phyloP scores from a whole-genome alignment of 2,888 invertebrate genomes.

The Drosophila mayaguana region DNA sequence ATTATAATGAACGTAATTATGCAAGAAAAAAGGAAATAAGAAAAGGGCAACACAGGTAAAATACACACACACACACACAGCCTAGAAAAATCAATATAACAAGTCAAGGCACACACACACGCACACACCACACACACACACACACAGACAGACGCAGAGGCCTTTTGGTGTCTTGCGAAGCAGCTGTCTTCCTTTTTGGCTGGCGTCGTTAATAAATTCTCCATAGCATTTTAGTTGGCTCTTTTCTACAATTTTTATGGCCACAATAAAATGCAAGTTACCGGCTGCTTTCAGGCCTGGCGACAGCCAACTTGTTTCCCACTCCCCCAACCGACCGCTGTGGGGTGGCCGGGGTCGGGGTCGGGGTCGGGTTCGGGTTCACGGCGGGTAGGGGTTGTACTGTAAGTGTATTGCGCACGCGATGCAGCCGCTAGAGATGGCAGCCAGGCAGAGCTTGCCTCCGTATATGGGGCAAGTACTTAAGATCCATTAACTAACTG shows the following conservation, averaged over 20 bases:
- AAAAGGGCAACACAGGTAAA: slow-evolving; percentile 32
- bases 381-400: not conserved
- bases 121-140: slow-evolving; percentile 13
- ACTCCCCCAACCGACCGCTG: not conserved
- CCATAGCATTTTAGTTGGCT: slow-evolving; percentile 61
- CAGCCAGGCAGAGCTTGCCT: slow-evolving; percentile 6
- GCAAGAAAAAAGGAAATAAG: slow-evolving; percentile 31
- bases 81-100: slow-evolving; percentile 47
- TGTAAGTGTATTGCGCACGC: slow-evolving; percentile 70
- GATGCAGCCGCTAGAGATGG: slow-evolving; percentile 55
- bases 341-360: not conserved
- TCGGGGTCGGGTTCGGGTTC: not conserved
- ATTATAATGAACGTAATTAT: slow-evolving; percentile 76
- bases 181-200: slow-evolving; percentile 54
- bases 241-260: slow-evolving; percentile 58
- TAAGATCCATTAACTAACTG: slow-evolving; percentile 4
- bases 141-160: slow-evolving; percentile 4
- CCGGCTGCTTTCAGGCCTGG: slow-evolving; percentile 40
- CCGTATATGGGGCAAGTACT: not conserved
- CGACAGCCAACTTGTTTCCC: slow-evolving; percentile 31
- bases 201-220: slow-evolving; percentile 62
- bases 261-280: slow-evolving; percentile 64
- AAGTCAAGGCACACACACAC: slow-evolving; percentile 51
- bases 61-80: not conserved
- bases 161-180: slow-evolving; percentile 39